Base-by-base conservation (phyloP, 2,113 vertebrate species). In the Eulacestoma nigropectus region DNA sequence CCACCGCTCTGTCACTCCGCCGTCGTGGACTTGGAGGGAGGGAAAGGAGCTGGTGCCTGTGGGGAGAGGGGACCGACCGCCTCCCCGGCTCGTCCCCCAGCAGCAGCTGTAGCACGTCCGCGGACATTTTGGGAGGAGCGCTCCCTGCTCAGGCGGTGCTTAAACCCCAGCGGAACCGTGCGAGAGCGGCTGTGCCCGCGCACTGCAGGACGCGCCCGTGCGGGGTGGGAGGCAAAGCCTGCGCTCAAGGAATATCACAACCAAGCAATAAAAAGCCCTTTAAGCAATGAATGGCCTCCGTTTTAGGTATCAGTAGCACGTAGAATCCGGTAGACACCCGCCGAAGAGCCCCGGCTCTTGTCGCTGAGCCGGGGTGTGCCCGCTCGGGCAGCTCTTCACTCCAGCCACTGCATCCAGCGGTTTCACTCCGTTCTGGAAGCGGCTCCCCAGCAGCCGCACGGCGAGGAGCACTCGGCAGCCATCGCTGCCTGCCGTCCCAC, bases 151-250 rank as follows among this genome's bases (percentile, higher is more conserved):
- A 8, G 41, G 56, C 17, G 20, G 59, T 6, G 80, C 9, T 3
- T 1, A 0, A 23, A 5, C 11, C 9, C 26, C 41, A 11, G 64
- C 30, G 3, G 72, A 53, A 23, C 16, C 16, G 35, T 0, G 9
- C 47, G 1, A 0, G 16, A 9, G 49, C 13, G 84, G 52, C 60
- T 0, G 56, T 13, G 69, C 11, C 46, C 47, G 12, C 17, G 52
- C 79, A 1, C 16, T 32, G 50, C 16, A 0, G 10, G 16, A 3
- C 11, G 47, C 13, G 44, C 11, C 49, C 42, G 30, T 2, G 46
- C 17, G 7, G 33, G 33, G 76, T 1, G 60, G 41, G 7, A 1
- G 37, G 50, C 56, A 10, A 50, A 29, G 63, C 44, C 62, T 2
- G 56, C 46, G 1, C 55, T 4, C 56, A 5, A 13, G 56, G 60